These are phyloP conservation scores for Cerceris rybyensis DNA, from an alignment of 2,888 invertebrate genomes.

Conservation along the genomic window DNA sequence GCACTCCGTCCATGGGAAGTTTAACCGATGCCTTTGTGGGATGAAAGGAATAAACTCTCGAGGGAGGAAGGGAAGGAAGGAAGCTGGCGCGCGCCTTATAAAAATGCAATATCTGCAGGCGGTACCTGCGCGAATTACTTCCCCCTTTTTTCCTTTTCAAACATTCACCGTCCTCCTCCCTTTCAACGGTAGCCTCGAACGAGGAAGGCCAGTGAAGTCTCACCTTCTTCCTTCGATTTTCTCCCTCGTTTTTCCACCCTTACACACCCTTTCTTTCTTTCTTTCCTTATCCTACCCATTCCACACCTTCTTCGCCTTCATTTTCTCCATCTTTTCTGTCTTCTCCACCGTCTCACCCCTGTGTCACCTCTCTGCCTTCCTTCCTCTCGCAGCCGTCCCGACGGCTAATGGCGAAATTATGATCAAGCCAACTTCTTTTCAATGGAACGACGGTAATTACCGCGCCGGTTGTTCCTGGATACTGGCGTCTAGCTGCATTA, in stretches of 20 bases:
- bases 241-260: background rate
- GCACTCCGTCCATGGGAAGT: slow-evolving; percentile 29
- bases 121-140: slow-evolving; percentile 63
- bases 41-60: slow-evolving; percentile 27
- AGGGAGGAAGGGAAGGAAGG: background rate
- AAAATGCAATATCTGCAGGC: slow-evolving; percentile 69
- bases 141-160: slow-evolving; percentile 33
- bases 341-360: slow-evolving; percentile 3
- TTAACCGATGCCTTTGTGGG: slow-evolving; percentile 38
- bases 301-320: slow-evolving; percentile 10
- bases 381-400: slow-evolving; percentile 11
- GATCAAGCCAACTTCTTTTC: slow-evolving; percentile 71
- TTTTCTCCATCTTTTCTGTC: background rate
- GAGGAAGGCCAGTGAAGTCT: too few relatives aligned
- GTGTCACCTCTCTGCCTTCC: slow-evolving; percentile 7
- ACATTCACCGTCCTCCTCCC: slow-evolving; percentile 14
- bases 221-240: too few relatives aligned
- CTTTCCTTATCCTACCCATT: background rate
- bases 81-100: slow-evolving; percentile 55
- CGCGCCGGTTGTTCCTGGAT: slow-evolving; percentile 63
- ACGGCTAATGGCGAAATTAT: slow-evolving; percentile 70
- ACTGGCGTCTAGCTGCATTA: slow-evolving; percentile 66
- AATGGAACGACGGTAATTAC: slow-evolving; percentile 73
- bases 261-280: background rate
- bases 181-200: background rate